Conservation (phyloP, 2,797 vertebrate species). For the Halcyon smyrnensis region DNA sequence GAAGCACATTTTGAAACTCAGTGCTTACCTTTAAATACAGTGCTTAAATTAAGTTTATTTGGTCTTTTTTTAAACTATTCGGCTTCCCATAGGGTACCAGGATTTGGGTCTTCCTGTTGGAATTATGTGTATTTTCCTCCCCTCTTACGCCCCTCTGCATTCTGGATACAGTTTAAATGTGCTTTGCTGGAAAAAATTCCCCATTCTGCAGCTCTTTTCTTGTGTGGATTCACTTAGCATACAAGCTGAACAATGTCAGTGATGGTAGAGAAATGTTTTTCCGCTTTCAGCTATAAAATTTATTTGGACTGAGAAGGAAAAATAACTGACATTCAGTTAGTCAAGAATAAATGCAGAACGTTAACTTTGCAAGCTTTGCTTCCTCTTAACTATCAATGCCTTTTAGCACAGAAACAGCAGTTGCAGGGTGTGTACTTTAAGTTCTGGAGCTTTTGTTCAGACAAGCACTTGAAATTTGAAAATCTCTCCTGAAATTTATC, state of each 20-base stretch:
- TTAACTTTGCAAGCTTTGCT: background rate
- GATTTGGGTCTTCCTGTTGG: constrained; percentile 26
- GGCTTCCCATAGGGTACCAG: background rate
- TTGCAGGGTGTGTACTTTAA: background rate
- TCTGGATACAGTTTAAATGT: background rate
- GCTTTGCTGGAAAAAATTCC: background rate
- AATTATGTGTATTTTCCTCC: constrained; percentile 6
- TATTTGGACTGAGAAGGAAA: background rate
- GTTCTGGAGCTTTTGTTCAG: background rate
- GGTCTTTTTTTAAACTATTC: background rate
- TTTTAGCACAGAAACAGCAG: background rate
- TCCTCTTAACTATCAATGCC: background rate
- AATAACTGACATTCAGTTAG: background rate
- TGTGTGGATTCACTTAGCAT: constrained; percentile 40
- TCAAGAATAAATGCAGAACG: background rate
- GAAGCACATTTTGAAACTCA: background rate
- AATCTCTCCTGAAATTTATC: background rate
- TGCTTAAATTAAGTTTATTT: background rate
- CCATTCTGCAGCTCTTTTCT: background rate
- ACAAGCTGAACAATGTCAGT: background rate
- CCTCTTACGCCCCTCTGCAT: background rate
- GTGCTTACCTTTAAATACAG: background rate
- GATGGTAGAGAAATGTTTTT: background rate
- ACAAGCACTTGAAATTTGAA: background rate
- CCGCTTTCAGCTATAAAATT: constrained; percentile 36